A percentile compares a stretch with the other conserved stretches of the same genome.
Conservation (phyloP, 2,797 vertebrate genomes). For the Antrozous pallidus region DNA sequence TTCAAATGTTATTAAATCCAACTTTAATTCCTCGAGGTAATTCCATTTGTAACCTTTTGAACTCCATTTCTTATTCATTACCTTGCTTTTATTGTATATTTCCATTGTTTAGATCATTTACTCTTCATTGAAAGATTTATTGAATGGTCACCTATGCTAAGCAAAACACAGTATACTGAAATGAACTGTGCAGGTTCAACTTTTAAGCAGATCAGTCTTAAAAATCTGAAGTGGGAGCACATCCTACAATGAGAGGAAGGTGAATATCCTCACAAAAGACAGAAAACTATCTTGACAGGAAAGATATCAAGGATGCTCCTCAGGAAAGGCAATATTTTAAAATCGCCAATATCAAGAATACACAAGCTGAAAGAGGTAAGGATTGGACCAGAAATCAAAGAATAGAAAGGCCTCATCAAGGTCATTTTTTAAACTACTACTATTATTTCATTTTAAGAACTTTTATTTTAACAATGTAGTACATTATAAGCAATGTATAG, state of each 20-base stretch:
- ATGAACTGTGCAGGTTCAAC: neutral
- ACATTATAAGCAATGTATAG: neutral
- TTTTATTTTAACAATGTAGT: neutral
- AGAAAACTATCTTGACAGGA: neutral
- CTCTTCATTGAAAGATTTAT: neutral
- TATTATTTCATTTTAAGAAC: neutral
- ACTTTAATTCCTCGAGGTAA: conserved; percentile 9
- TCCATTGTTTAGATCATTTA: neutral
- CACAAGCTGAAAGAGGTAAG: neutral
- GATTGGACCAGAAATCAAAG: neutral
- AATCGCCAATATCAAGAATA: neutral
- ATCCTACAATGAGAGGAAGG: neutral
- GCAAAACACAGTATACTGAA: neutral
- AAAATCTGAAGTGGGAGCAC: neutral
- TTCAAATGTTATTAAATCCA: neutral
- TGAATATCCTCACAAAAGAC: neutral
- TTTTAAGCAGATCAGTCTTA: neutral
- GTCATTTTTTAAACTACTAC: neutral
- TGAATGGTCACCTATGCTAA: neutral
- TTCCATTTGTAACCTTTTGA: conserved; percentile 31
- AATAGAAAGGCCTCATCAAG: neutral
- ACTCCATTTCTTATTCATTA: neutral
- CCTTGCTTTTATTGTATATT: neutral
- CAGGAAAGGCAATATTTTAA: neutral
- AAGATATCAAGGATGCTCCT: neutral